Percentiles rank a stretch among this genome's conserved stretches.
Conservation (phyloP, 2,797 vertebrate genomes). For the Gobio occitaniae region DNA sequence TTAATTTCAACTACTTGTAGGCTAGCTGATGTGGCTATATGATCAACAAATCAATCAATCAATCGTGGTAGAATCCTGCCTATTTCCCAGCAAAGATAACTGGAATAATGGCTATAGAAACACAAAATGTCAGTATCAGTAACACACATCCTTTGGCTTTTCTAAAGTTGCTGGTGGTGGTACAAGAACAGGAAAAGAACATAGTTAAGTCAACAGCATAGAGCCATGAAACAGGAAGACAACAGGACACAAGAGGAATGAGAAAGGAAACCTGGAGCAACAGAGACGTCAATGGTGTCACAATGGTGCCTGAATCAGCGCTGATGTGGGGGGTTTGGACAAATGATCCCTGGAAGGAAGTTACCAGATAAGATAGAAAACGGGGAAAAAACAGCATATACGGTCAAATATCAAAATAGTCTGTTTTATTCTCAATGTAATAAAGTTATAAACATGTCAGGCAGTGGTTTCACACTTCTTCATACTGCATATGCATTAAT, state of each 20-base stretch:
- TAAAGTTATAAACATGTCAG: slow-evolving; percentile 84
- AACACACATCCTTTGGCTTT: neutral
- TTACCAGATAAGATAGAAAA: neutral
- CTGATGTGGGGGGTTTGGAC: slow-evolving; percentile 21
- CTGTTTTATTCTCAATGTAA: slow-evolving; percentile 82
- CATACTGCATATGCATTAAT: slow-evolving; percentile 68
- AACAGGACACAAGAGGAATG: slow-evolving; percentile 58
- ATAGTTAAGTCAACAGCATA: slow-evolving; percentile 21
- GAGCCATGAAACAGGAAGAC: slow-evolving; percentile 45
- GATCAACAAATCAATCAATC: neutral
- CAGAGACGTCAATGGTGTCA: slow-evolving; percentile 38
- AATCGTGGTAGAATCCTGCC: neutral
- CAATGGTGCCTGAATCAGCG: neutral
- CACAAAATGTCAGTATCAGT: neutral
- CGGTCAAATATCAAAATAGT: slow-evolving; percentile 81
- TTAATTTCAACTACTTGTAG: neutral
- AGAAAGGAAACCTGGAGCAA: slow-evolving; percentile 53
- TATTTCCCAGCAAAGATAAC: neutral
- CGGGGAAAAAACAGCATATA: slow-evolving; percentile 9
- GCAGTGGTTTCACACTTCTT: slow-evolving; percentile 81
- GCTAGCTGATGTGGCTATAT: neutral
- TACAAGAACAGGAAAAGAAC: slow-evolving; percentile 45
- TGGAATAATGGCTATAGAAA: neutral
- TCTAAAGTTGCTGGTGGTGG: neutral
- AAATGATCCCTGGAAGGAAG: slow-evolving; percentile 9